Conservation (phyloP, 2,888 invertebrate species). For the Frankliniella fusca region DNA sequence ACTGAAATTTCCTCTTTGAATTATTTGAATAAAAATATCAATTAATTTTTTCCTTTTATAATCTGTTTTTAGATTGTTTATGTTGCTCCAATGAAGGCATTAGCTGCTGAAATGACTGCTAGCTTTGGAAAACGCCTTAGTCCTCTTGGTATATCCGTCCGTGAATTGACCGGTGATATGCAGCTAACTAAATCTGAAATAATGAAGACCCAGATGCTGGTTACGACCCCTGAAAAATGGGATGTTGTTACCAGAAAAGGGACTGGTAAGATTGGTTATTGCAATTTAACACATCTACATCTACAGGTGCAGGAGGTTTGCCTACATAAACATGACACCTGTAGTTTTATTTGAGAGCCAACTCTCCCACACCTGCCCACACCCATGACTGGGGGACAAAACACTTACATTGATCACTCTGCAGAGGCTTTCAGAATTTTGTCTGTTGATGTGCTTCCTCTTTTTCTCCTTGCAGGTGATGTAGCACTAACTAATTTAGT, state of each 20-base stretch:
- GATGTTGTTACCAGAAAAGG: constrained; percentile 97
- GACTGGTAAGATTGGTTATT: constrained; percentile 53
- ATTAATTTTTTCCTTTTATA: constrained; percentile 29
- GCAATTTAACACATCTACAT: not conserved
- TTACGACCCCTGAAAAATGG: constrained; percentile 99
- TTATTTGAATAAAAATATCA: too few relatives aligned
- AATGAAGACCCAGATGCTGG: constrained; percentile 92
- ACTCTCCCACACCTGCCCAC: too few relatives aligned
- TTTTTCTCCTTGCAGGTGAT: constrained; percentile 58
- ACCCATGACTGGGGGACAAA: too few relatives aligned
- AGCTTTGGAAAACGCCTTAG: constrained; percentile 81
- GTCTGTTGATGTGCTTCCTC: constrained; percentile 32
- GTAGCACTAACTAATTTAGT: constrained; percentile 85
- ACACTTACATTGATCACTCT: too few relatives aligned
- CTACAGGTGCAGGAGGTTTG: not conserved
- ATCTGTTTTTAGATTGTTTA: constrained; percentile 74
- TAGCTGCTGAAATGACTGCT: constrained; percentile 96
- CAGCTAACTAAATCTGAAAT: constrained; percentile 92
- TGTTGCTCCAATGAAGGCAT: constrained; percentile 98
- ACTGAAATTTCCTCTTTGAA: not conserved
- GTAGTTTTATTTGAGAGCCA: too few relatives aligned
- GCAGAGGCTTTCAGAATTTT: not conserved
- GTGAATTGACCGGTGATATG: constrained; percentile 97
- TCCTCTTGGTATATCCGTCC: constrained; percentile 72
- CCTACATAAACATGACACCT: too few relatives aligned